Evolutionary conservation across 2,797 vertebrate species (phyloP).

Genomic region (Numenius phaeopus): DNA sequence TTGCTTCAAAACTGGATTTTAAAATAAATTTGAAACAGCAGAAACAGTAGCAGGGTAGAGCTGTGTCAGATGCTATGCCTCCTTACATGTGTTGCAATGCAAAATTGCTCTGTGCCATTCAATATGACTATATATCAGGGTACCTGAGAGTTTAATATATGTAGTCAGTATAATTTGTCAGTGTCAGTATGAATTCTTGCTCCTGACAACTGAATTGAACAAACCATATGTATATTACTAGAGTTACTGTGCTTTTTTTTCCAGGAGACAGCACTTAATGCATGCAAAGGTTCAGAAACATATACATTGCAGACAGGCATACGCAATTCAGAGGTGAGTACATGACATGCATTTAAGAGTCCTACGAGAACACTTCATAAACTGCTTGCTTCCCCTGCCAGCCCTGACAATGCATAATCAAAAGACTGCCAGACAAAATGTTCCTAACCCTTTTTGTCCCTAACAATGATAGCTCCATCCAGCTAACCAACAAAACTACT

Average conservation of each 20-base stretch:
- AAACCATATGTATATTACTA: background rate
- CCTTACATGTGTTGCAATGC: background rate
- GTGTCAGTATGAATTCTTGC: background rate
- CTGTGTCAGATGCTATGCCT: background rate
- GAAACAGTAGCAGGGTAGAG: background rate
- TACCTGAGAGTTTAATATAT: background rate
- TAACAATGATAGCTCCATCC: background rate
- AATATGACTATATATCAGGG: rapidly evolving
- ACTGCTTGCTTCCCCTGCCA: background rate
- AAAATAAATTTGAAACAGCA: background rate
- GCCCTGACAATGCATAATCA: background rate
- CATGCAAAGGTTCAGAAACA: conserved; percentile 48
- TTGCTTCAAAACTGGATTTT: background rate
- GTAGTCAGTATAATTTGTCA: background rate
- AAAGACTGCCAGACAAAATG: background rate
- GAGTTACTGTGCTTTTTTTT: background rate
- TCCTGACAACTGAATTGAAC: background rate
- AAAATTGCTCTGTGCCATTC: background rate
- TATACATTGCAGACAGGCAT: background rate
- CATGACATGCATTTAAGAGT: background rate
- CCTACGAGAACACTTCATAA: background rate
- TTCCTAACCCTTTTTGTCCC: background rate
- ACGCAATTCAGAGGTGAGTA: conserved; percentile 53
- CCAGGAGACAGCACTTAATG: conserved; percentile 64
- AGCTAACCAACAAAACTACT: background rate